Base-by-base conservation (phyloP, 2,888 invertebrate genomes). In the Aleiodes testaceus region DNA sequence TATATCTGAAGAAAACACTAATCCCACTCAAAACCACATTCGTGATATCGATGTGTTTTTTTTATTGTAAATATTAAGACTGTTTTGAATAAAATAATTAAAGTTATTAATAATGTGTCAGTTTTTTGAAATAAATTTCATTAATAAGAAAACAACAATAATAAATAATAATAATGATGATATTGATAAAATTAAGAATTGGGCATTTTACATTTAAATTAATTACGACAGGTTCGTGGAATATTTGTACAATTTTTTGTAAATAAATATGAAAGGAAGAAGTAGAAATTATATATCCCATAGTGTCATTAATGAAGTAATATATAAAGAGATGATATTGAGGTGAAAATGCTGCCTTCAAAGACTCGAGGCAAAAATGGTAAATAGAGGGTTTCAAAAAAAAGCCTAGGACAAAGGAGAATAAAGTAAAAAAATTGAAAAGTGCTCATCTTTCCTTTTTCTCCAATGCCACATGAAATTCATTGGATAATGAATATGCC, bases 41-140 rank as follows among this genome's bases (percentile, higher is more conserved):
- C 14, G 59, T 59, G 14, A 30, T 66, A n/a, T n/a, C 20, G 22
- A 50, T 22, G 65, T 50, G 16, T 12, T 16, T 30, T 59, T 59
- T 59, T 59, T 59, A 49, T 47, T 30, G 47, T 49, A 47, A 49
- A 65, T 49, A 49, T 49, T 9, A 65, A 30, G 49, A 65, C 66
- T 66, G 50, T 63, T 67, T 53, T 64, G n/a, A 72, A 64, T 61
- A 26, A 14, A 16, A 20, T 30, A 67, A n/a, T 16, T 18, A 55
- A 30, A 64, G n/a, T 26, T 47, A 53, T 45, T 6, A 65, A 59
- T 14, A 70, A 64, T 55, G 55, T 59, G 59, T 59, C 59, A 59
- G 59, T 59, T 59, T 59, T 45, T 55, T 45, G 22, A 26, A 61
- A 14, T 49, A 14, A 26, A n/a, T n/a, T 2, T 26, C 26, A 26